A percentile compares a stretch with the other conserved stretches of the same genome.
Conservation (phyloP, 1,140 invertebrate genomes). For the Dreissena polymorpha region DNA sequence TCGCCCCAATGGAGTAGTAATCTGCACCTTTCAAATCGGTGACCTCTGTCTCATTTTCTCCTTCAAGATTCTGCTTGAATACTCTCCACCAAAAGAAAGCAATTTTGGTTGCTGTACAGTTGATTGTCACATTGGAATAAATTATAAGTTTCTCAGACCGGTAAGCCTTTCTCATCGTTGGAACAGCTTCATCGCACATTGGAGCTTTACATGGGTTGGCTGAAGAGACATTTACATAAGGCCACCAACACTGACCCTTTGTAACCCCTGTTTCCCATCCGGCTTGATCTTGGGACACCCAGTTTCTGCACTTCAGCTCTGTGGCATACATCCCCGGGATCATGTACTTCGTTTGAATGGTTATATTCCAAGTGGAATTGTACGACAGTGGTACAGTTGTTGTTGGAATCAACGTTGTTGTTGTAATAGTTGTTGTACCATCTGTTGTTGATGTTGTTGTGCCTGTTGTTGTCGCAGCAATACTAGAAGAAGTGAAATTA, state of each 20-base stretch:
- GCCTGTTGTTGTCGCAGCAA: slow-evolving; percentile 18
- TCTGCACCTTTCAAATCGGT: slow-evolving; percentile 57
- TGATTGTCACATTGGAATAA: slow-evolving; percentile 59
- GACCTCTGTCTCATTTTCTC: slow-evolving; percentile 55
- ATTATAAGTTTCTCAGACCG: slow-evolving; percentile 59
- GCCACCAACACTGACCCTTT: slow-evolving; percentile 63
- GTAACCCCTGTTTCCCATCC: slow-evolving; percentile 53
- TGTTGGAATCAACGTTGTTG: not conserved
- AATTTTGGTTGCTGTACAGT: slow-evolving; percentile 63
- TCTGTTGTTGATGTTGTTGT: slow-evolving; percentile 17
- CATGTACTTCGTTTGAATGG: slow-evolving; percentile 50
- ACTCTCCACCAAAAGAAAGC: slow-evolving; percentile 59
- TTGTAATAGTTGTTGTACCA: not conserved
- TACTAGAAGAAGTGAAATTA: slow-evolving; percentile 8
- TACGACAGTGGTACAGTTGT: not conserved
- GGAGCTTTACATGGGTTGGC: slow-evolving; percentile 54
- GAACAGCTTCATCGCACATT: slow-evolving; percentile 45
- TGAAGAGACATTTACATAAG: slow-evolving; percentile 54
- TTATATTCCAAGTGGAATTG: slow-evolving; percentile 38
- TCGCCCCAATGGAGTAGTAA: slow-evolving; percentile 55
- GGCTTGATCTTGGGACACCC: slow-evolving; percentile 46
- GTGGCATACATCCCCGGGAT: slow-evolving; percentile 50
- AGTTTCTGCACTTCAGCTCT: slow-evolving; percentile 51
- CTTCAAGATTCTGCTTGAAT: slow-evolving; percentile 44
- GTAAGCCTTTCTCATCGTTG: slow-evolving; percentile 41